Base-by-base conservation (phyloP, 2,113 vertebrate species). In the Prionailurus bengalensis region DNA sequence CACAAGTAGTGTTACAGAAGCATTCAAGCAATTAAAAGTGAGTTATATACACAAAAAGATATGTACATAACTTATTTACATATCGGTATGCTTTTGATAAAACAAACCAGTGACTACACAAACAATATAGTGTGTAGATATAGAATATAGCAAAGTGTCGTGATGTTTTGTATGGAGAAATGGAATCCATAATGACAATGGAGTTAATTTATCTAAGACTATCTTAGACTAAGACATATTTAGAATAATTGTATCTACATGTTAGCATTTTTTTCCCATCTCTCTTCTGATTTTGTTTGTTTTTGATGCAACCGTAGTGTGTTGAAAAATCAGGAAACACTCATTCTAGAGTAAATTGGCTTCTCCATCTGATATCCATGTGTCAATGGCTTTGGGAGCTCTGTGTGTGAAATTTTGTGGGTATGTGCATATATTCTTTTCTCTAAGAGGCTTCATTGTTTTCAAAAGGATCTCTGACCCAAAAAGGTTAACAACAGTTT, bases 1-100 rank as follows among this genome's bases (percentile, higher is more conserved):
- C 36, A 76, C 25, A 39, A 74, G 36, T 55, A 91, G 79, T 61
- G 23, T 73, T 92, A 96, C 31, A 74, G 84, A 86, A 68, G 9
- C 39, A 93, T 74, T 86, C 71, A 94, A 79, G 68, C 5, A 51
- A 80, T 25, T 84, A n/a, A 89, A 96, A 95, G 71, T 15, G 65
- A 84, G 36, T 42, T 61, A 88, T 21, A 27, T 39, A 74, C 63
- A 68, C 7, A 86, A n/a, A 93, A 85, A 31, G 16, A 21, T 83
- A 4, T 29, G 7, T 58, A 61, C 5, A 89, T 33, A 79, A 92
- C 87, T 68, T 12, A 70, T 45, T 65, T 76, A 84, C 42, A 66
- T n/a, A 85, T 33, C 85, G 48, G 36, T 85, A 81, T 70, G 29
- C 2, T 85, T 89, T 89, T 78, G 48, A 63, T 95, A 81, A 79